Evolutionary conservation across 2,113 vertebrate species (phyloP).

Genomic region (Trochalopteron elliotii): DNA sequence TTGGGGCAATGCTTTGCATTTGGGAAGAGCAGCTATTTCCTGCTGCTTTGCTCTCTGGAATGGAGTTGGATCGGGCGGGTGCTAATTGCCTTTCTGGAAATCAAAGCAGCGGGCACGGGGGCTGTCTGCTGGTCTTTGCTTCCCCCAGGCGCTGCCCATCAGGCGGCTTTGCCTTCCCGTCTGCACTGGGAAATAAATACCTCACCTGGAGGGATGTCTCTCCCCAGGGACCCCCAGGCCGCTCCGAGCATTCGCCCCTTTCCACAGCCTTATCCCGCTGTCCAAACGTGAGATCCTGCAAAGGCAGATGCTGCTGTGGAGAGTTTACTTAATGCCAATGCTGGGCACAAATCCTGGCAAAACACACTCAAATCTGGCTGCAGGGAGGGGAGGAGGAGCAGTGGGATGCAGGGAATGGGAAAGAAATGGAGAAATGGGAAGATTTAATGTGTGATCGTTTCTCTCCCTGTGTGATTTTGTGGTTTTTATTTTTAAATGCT

Average conservation of each 20-base stretch:
- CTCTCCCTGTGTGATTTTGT: not conserved
- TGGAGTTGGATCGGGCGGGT: not conserved
- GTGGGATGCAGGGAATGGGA: not conserved
- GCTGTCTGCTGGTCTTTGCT: not conserved
- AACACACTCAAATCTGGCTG: not conserved
- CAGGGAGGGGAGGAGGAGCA: not conserved
- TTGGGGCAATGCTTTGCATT: not conserved
- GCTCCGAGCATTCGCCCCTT: rapidly evolving
- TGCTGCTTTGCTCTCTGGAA: not conserved
- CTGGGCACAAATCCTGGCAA: not conserved
- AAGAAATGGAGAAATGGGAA: not conserved
- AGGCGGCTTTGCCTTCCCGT: not conserved
- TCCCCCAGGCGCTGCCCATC: not conserved
- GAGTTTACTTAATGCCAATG: not conserved
- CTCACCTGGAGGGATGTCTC: not conserved
- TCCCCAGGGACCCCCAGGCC: not conserved
- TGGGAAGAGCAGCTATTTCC: not conserved
- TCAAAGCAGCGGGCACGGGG: not conserved
- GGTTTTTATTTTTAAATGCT: not conserved
- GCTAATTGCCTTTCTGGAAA: conserved; percentile 39
- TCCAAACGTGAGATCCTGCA: not conserved
- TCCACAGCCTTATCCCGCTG: not conserved
- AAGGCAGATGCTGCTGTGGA: not conserved
- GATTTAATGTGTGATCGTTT: rapidly evolving
- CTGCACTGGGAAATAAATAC: not conserved